These are phyloP conservation scores for Clarias platycephalus DNA, from an alignment of 2,797 vertebrate genomes.

Conservation along the genomic window DNA sequence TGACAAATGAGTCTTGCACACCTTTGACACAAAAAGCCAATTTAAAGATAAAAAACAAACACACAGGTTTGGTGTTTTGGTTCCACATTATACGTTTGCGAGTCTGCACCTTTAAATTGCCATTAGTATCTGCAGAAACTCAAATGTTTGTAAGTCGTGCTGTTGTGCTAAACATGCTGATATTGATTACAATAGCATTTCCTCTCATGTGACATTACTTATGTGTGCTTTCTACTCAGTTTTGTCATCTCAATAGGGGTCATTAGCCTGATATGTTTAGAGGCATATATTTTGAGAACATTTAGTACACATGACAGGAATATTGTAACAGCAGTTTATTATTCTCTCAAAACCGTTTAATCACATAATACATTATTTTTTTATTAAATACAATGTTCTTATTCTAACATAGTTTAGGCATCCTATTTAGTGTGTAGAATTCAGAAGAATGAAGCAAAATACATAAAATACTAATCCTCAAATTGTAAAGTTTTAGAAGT, in stretches of 20 bases:
- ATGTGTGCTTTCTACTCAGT: background rate
- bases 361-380: background rate
- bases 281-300: background rate
- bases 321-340: background rate
- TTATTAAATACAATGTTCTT: background rate
- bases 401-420: background rate
- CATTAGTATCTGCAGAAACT: too few relatives aligned
- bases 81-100: too few relatives aligned
- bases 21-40: too few relatives aligned
- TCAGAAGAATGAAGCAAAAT: background rate
- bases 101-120: too few relatives aligned
- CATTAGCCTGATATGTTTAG: background rate
- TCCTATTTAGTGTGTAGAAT: background rate
- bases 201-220: too few relatives aligned
- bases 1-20: too few relatives aligned
- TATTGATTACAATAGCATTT: too few relatives aligned
- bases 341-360: background rate
- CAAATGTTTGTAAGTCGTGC: too few relatives aligned
- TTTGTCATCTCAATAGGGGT: background rate
- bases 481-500: background rate
- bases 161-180: too few relatives aligned
- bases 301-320: too few relatives aligned
- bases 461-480: background rate
- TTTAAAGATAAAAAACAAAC: too few relatives aligned
- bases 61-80: too few relatives aligned